Evolutionary conservation across 2,888 invertebrate genomes (phyloP).

Genomic region (Drosophila yooni): DNA sequence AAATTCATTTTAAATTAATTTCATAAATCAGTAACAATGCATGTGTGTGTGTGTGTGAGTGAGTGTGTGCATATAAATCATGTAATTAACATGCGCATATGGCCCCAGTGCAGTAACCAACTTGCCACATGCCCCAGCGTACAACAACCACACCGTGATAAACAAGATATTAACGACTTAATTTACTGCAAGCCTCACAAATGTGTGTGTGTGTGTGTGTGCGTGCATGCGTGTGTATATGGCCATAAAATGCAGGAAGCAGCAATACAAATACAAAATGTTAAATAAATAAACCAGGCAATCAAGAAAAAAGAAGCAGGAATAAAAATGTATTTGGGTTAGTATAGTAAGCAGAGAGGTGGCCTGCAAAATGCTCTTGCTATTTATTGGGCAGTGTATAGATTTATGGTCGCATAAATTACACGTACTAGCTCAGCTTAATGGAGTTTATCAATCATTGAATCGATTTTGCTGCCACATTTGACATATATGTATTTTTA

Average conservation of each 20-base stretch:
- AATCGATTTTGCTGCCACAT: conserved; percentile 36
- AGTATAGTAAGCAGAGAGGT: conserved; percentile 6
- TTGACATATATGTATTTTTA: conserved; percentile 34
- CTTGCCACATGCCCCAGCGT: conserved; percentile 25
- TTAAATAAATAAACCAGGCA: conserved; percentile 72
- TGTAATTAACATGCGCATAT: conserved; percentile 75
- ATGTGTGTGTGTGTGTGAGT: conserved; percentile 8
- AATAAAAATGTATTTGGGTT: not conserved
- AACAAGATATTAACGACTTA: conserved; percentile 81
- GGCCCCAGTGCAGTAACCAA: conserved; percentile 16
- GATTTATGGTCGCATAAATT: conserved; percentile 50
- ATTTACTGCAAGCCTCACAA: conserved; percentile 68
- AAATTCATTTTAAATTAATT: conserved; percentile 75
- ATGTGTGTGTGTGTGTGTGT: not conserved
- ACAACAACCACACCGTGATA: conserved; percentile 58
- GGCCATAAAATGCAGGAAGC: conserved; percentile 72
- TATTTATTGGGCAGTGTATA: conserved; percentile 31
- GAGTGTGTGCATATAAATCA: conserved; percentile 67
- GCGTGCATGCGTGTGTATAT: conserved; percentile 36
- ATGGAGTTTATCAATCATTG: conserved; percentile 33
- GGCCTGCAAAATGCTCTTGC: conserved; percentile 17
- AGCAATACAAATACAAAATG: conserved; percentile 73
- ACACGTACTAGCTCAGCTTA: conserved; percentile 13
- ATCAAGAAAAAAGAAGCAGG: conserved; percentile 28
- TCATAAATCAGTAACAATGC: conserved; percentile 75